Evolutionary conservation across 2,888 invertebrate genomes (phyloP).

Genomic region (Drosophila mimetica): DNA sequence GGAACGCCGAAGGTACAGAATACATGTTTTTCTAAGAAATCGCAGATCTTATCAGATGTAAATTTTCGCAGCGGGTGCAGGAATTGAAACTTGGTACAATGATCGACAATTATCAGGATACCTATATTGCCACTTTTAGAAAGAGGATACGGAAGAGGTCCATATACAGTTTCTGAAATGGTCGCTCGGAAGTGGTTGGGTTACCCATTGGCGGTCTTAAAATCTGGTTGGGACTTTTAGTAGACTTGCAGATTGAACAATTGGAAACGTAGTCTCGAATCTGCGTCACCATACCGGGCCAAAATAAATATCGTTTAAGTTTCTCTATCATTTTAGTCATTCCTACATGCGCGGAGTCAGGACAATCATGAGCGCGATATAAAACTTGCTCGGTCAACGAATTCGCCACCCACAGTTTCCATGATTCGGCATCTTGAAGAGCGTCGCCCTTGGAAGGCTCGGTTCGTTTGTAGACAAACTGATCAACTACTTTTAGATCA

Average conservation of each 20-base stretch:
- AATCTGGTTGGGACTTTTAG: too few species aligned
- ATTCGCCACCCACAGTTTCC: neutral
- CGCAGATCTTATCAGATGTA: neutral
- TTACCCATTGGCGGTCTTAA: too few species aligned
- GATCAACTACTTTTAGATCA: neutral
- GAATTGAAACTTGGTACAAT: neutral
- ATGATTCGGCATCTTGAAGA: neutral
- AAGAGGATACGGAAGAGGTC: neutral
- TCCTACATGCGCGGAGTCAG: neutral
- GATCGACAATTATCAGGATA: neutral
- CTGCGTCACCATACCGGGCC: neutral
- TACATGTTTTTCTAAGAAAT: neutral
- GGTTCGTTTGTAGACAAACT: neutral
- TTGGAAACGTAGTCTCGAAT: neutral
- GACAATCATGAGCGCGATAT: neutral
- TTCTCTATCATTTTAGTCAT: neutral
- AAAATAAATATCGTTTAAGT: slow-evolving; percentile 5
- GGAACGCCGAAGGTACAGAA: too few species aligned
- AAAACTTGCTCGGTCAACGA: neutral
- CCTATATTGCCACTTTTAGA: neutral
- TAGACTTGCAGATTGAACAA: too few species aligned
- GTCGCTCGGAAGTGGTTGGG: neutral
- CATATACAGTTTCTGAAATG: neutral
- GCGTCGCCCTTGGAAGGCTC: neutral
- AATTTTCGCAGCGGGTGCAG: too few species aligned